Evolutionary conservation across 2,113 vertebrate species (phyloP).

Genomic region (Nothocercus julius): DNA sequence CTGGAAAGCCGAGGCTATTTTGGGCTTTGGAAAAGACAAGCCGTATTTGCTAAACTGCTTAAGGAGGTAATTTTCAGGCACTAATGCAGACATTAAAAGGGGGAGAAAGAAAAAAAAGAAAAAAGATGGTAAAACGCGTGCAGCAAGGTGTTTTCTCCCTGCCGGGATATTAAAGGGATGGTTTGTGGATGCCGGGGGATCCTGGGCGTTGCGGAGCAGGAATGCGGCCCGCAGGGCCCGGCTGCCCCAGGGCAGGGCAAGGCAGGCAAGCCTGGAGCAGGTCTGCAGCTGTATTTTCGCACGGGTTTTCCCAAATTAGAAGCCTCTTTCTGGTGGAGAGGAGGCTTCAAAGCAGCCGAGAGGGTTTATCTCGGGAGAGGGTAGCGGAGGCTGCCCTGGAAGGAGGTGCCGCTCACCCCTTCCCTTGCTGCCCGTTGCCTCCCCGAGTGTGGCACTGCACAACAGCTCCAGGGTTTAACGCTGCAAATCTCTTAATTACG

Average conservation of each 20-base stretch:
- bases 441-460: constrained; percentile 20
- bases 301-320: constrained; percentile 51
- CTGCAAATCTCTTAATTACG: constrained; percentile 59
- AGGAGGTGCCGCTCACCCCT: constrained; percentile 26
- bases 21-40: background rate
- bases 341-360: constrained; percentile 34
- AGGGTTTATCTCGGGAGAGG: constrained; percentile 48
- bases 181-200: background rate
- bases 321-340: constrained; percentile 44
- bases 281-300: constrained; percentile 7
- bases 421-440: background rate
- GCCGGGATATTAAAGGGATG: constrained; percentile 6
- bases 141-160: background rate
- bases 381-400: constrained; percentile 25
- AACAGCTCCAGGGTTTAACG: constrained; percentile 43
- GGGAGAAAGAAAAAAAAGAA: no score
- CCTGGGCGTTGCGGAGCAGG: background rate
- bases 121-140: background rate
- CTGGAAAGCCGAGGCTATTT: constrained; percentile 31
- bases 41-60: constrained; percentile 18
- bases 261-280: background rate
- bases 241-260: background rate
- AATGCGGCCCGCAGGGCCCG: background rate
- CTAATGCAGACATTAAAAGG: background rate
- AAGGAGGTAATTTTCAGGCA: constrained; percentile 17